Conservation (phyloP, 2,888 invertebrate species). For the Torymus aiolomorphi region DNA sequence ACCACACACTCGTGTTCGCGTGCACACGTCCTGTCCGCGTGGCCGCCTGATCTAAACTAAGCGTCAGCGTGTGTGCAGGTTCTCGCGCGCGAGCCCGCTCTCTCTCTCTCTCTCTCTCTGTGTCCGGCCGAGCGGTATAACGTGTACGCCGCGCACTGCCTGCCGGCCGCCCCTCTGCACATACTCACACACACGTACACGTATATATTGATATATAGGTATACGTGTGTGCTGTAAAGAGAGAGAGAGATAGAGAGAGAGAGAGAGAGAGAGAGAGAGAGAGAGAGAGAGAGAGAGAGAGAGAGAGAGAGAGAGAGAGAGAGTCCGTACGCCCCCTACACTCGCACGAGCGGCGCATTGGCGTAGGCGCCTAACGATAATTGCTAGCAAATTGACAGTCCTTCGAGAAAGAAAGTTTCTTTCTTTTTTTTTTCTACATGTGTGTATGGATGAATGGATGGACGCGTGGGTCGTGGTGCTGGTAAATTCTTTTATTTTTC, state of each 20-base stretch:
- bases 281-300: too few relatives aligned
- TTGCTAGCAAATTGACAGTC: constrained; percentile 47
- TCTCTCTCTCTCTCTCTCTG: too few relatives aligned
- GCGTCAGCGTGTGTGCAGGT: constrained; percentile 47
- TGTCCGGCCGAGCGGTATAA: too few relatives aligned
- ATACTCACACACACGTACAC: too few relatives aligned
- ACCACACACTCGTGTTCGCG: neutral
- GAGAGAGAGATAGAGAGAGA: constrained; percentile 41
- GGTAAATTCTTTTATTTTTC: neutral
- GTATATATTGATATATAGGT: too few relatives aligned
- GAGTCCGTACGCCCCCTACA: constrained; percentile 60
- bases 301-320: constrained; percentile 24
- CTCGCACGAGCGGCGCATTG: constrained; percentile 62
- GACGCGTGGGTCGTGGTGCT: too few relatives aligned
- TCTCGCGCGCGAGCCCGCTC: constrained; percentile 38
- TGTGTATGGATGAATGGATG: too few relatives aligned
- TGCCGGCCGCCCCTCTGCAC: too few relatives aligned
- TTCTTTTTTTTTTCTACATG: neutral
- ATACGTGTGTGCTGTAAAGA: too few relatives aligned
- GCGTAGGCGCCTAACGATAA: constrained; percentile 65
- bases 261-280: constrained; percentile 57
- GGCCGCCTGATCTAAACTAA: constrained; percentile 65
- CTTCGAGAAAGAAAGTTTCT: neutral
- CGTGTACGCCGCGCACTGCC: too few relatives aligned
- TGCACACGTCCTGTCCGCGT: constrained; percentile 62